Evolutionary conservation across 1,140 invertebrate species (phyloP), one percentile per base, ranked within the genome.

Genomic region (Asbolus verrucosus): DNA sequence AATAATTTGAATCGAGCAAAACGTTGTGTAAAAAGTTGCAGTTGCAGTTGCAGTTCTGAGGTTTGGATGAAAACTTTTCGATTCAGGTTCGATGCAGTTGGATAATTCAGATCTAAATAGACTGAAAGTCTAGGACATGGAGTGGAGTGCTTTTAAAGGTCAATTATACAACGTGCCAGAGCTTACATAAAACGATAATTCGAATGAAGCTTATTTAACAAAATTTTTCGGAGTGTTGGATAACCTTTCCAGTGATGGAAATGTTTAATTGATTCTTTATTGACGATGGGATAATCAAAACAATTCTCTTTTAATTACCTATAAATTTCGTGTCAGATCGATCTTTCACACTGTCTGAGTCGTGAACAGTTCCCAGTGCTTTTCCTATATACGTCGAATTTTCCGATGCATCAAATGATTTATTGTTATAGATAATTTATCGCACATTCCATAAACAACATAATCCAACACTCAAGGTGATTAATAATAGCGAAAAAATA

Each of bases 381-480:
- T 54, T 54, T 27, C 46, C 46, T 0, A 3, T 5, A 18, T 30
- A 8, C 11, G 33, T 2, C 33, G 33, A 50, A 5, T 31, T 54
- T 54, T 54, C 24, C 46, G 11, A 36, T 36, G 33, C 33, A 36
- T 36, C 11, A 24, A n/a, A 27, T n/a, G 11, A 54, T 27, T 54
- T 54, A 54, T 27, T 54, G 46, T 54, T 54, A 14, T 27, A 27
- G 46, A 27, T 54, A 0, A 54, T 54, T 54, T 50, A 54, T 54
- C 21, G 46, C 4, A 5, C 9, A 4, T 5, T 11, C 11, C 33
- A n/a, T 36, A 36, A 36, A 36, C 33, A 36, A 36, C 5, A 2
- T 36, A 36, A 24, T 27, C 11, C 46, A 14, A 5, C 6, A 18
- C 21, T 54, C 27, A 11, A 30, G 2, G 33, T n/a, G 33, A 36